A percentile compares a stretch with the other conserved stretches of the same genome.
phyloP scores from a whole-genome alignment of 2,888 invertebrate species.

The Habrosyne pyritoides region DNA sequence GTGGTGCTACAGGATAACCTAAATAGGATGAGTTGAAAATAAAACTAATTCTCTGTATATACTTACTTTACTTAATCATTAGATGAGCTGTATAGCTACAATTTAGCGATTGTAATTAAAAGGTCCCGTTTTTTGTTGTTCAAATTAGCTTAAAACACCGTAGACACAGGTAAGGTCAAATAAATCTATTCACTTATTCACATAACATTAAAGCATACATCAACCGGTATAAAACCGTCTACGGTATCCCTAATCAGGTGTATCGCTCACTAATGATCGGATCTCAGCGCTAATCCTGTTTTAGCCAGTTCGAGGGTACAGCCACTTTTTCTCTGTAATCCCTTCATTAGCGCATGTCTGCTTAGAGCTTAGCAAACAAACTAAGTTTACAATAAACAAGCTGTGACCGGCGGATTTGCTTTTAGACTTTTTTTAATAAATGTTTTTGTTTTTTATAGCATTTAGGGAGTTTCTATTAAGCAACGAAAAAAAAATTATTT shows the following conservation, averaged over 20 bases:
- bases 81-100: no score
- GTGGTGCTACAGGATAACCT: neutral
- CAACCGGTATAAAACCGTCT: slow-evolving; percentile 56
- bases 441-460: no score
- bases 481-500: no score
- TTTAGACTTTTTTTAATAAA: neutral
- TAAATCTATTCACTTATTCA: slow-evolving; percentile 41
- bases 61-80: neutral
- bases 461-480: no score
- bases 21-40: neutral
- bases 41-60: neutral
- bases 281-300: slow-evolving; percentile 69
- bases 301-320: slow-evolving; percentile 55
- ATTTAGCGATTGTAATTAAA: no score
- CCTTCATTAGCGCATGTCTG: slow-evolving; percentile 70
- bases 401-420: neutral
- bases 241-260: slow-evolving; percentile 65
- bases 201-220: slow-evolving; percentile 50
- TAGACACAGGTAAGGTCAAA: slow-evolving; percentile 8
- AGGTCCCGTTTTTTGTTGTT: no score
- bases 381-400: slow-evolving; percentile 16
- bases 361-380: slow-evolving; percentile 56
- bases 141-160: neutral
- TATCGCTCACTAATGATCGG: slow-evolving; percentile 75
- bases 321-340: slow-evolving; percentile 76